Evolutionary conservation across 2,888 invertebrate species (phyloP), one percentile per base, ranked within the genome.

Genomic region (Volucella inanis): DNA sequence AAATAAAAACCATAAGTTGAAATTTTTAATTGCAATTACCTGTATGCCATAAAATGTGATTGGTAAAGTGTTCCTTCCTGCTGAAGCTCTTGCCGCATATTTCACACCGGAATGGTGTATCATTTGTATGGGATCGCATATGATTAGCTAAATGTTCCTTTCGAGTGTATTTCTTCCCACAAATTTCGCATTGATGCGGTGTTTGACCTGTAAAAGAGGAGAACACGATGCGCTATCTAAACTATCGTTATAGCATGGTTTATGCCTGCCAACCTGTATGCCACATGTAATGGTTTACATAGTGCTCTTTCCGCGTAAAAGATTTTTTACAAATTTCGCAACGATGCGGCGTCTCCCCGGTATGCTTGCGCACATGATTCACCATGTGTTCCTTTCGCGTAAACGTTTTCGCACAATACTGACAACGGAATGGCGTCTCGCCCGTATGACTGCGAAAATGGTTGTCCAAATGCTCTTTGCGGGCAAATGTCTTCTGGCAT

Each of bases 121-220:
- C 97, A 91, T 97, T 96, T 87, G 96, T 97, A 92, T 97, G 97
- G 85, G 96, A 96, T 89, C 97, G 94, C 95, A 97, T 96, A 93
- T 97, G 97, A 93, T 97, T 97, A 89, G 96, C 95, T 92, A 97
- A 94, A 93, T 97, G 97, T 93, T 97, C 97, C 93, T 97, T 97
- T 89, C 97, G 94, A 88, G 97, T 97, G 92, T 96, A 97, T 92
- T 96, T 97, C 93, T 97, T 97, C 88, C 96, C 96, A 92, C 96
- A 97, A 89, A 96, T 95, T 92, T 95, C 95, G 92, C 97, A 97
- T 92, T 96, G 96, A 93, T 97, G 97, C 87, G 96, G 97, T 87
- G 96, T 97, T 93, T 96, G 96, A 91, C 96, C 96, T 94, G 92
- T 15, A 85, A 76, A 4, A 72, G 31, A 77, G 41, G 55, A 80